phyloP scores from a whole-genome alignment of 2,797 vertebrate species.

The Chanos chanos region DNA sequence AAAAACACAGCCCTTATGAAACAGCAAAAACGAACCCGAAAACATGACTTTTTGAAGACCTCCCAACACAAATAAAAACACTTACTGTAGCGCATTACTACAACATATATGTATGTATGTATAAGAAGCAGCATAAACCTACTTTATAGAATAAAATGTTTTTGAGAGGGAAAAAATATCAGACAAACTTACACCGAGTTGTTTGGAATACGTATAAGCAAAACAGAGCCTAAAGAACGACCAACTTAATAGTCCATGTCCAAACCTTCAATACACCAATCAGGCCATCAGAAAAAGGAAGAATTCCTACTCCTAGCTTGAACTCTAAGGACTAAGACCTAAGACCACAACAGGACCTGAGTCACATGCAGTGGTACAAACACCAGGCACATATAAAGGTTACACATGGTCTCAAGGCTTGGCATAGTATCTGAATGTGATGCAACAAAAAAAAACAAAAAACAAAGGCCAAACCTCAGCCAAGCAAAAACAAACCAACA shows the following conservation, averaged over 20 bases:
- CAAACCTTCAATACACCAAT: too few relatives aligned
- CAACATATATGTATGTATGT: neutral
- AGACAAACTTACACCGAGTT: neutral
- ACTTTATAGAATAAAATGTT: too few relatives aligned
- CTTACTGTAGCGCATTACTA: too few relatives aligned
- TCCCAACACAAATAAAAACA: slow-evolving; percentile 29
- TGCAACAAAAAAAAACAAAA: neutral
- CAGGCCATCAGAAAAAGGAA: too few relatives aligned
- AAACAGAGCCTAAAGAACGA: neutral
- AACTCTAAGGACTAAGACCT: too few relatives aligned
- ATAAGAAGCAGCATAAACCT: neutral
- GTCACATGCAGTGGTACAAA: neutral
- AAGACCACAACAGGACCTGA: neutral
- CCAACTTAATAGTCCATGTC: too few relatives aligned
- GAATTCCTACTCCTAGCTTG: too few relatives aligned
- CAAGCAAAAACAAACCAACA: neutral
- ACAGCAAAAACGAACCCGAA: slow-evolving; percentile 12
- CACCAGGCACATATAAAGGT: slow-evolving; percentile 40
- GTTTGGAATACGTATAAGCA: neutral
- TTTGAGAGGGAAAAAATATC: neutral
- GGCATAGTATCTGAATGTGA: slow-evolving; percentile 11
- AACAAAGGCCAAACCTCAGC: slow-evolving; percentile 2
- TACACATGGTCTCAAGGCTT: slow-evolving; percentile 38
- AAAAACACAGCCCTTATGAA: slow-evolving; percentile 28
- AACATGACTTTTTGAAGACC: slow-evolving; percentile 28